phyloP scores from a whole-genome alignment of 2,797 vertebrate species.

The Pangasius mekongensis region DNA sequence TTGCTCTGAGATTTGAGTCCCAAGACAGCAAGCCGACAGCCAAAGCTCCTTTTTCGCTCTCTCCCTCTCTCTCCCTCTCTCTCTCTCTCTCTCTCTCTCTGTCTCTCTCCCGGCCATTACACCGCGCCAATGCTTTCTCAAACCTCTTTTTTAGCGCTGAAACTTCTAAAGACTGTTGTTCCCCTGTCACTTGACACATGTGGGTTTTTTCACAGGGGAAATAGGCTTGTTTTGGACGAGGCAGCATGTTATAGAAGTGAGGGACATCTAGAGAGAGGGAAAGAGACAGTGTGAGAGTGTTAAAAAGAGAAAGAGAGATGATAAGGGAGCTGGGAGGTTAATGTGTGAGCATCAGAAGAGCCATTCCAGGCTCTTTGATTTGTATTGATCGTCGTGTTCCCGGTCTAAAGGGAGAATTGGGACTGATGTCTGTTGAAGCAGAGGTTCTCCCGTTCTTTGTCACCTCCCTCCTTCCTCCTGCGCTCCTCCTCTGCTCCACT shows the following conservation, averaged over 20 bases:
- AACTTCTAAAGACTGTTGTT: slow-evolving; percentile 66
- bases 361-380: slow-evolving; percentile 78
- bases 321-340: slow-evolving; percentile 60
- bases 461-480: slow-evolving; percentile 30
- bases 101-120: slow-evolving; percentile 45
- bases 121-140: slow-evolving; percentile 53
- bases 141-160: slow-evolving; percentile 64
- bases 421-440: slow-evolving; percentile 25
- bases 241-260: slow-evolving; percentile 57
- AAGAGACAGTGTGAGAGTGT: slow-evolving; percentile 42
- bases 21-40: slow-evolving; percentile 71
- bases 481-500: slow-evolving; percentile 1
- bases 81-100: slow-evolving; percentile 9
- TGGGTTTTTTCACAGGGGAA: slow-evolving; percentile 20
- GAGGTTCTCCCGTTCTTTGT: slow-evolving; percentile 32
- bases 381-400: slow-evolving; percentile 76
- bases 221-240: slow-evolving; percentile 8
- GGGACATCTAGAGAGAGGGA: slow-evolving; percentile 52
- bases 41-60: slow-evolving; percentile 54
- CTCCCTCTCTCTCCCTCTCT: background rate
- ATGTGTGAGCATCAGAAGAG: slow-evolving; percentile 70
- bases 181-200: slow-evolving; percentile 51
- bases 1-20: slow-evolving; percentile 89
- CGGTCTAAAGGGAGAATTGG: slow-evolving; percentile 48
- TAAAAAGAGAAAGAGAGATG: slow-evolving; percentile 53